Percentiles rank a stretch among this genome's conserved stretches.
phyloP scores from a whole-genome alignment of 2,888 invertebrate genomes.

The Aproaerema taeniolella region DNA sequence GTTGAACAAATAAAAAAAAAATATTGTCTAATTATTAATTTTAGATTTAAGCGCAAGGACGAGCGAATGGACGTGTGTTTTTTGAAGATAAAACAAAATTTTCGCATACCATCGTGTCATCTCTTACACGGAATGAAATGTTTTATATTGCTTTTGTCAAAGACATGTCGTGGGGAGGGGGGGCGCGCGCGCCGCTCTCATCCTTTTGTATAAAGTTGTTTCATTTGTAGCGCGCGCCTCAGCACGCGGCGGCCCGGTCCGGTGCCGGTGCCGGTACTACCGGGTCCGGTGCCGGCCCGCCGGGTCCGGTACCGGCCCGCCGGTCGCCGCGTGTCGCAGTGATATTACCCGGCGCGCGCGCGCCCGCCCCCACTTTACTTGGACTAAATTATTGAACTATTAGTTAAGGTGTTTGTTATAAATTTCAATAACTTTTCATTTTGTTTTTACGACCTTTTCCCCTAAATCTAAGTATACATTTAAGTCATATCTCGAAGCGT shows the following conservation, averaged over 20 bases:
- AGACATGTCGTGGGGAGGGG: conserved; percentile 45
- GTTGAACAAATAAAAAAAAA: conserved; percentile 76
- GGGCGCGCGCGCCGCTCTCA: conserved; percentile 32
- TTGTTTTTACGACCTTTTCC: conserved; percentile 75
- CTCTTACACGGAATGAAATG: conserved; percentile 74
- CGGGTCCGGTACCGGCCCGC: not conserved
- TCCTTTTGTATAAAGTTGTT: conserved; percentile 64
- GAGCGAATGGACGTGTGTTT: conserved; percentile 75
- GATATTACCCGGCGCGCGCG: conserved; percentile 29
- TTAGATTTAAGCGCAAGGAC: conserved; percentile 74
- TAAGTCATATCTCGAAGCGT: conserved; percentile 76
- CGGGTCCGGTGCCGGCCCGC: not conserved
- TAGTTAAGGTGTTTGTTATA: conserved; percentile 77
- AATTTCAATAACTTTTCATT: conserved; percentile 71
- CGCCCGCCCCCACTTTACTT: conserved; percentile 38
- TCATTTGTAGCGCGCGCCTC: conserved; percentile 46
- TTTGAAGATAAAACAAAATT: conserved; percentile 62
- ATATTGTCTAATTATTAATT: conserved; percentile 78
- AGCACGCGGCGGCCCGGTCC: conserved; percentile 29
- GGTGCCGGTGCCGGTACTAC: conserved; percentile 10
- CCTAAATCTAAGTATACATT: conserved; percentile 73
- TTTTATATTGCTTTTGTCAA: conserved; percentile 72
- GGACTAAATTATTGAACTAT: conserved; percentile 72
- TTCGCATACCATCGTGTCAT: conserved; percentile 74
- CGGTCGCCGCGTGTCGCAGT: conserved; percentile 23